Evolutionary conservation across 2,113 vertebrate species (phyloP), one percentile per base, ranked within the genome.

Genomic region (Scopus umbretta): DNA sequence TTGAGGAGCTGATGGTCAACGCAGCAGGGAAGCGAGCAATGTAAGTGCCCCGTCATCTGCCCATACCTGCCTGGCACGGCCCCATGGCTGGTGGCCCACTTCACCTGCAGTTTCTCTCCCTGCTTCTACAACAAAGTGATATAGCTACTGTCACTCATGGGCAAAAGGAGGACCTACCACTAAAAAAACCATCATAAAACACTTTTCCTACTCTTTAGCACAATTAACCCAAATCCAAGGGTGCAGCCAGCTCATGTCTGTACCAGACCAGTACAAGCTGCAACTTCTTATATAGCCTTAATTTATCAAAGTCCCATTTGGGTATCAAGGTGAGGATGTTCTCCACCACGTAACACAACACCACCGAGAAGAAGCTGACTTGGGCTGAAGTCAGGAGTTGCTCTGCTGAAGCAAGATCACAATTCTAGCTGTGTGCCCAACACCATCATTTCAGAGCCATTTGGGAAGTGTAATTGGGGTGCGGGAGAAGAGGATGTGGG

Each of bases 31-130:
- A 42, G 29, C 5, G 10, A 74, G 15, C 29, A 65, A 9, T 0
- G 1, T 16, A 56, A 7, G 4, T 56, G 17, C 16, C 14, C 49
- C 30, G 11, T 6, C 26, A 30, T 5, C 47, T 47, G 20, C 32
- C 50, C 23, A 3, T 22, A 36, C 18, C n/a, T 17, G 10, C 59
- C 42, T 49, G 63, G 38, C 40, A 38, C 0, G 0, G 43, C 13
- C 50, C 43, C 0, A 0, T 2, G 11, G 45, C 42, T 23, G 8
- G 21, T n/a, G 34, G 38, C 18, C 18, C 53, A 19, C 20, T 10
- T 15, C 55, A 19, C 0, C 6, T 38, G 12, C n/a, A 52, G 14
- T 17, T 89, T 49, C 50, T n/a, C 34, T 58, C 42, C 32, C 21
- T 52, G 19, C 16, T 27, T 23, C 18, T 36, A 11, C n/a, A 36